phyloP scores from a whole-genome alignment of 2,113 vertebrate genomes.

The Diadophis punctatus region DNA sequence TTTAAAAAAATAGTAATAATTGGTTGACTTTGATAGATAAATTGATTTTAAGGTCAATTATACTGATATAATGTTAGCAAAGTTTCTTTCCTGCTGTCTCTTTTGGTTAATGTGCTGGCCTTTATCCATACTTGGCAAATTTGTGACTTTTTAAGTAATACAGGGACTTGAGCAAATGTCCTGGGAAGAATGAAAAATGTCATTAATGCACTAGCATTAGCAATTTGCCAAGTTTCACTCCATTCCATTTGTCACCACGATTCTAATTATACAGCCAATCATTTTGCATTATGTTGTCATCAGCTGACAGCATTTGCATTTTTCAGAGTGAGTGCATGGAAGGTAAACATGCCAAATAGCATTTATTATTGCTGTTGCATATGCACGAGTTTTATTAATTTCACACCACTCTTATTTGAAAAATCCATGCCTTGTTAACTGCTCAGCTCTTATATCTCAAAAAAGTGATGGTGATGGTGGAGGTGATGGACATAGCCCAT shows the following conservation, averaged over 20 bases:
- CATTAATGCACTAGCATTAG: background rate
- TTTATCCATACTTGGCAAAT: background rate
- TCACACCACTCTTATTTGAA: background rate
- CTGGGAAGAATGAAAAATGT: background rate
- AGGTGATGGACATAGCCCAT: background rate
- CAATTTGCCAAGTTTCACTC: too few relatives aligned
- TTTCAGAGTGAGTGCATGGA: background rate
- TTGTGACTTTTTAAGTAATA: slow-evolving; percentile 3
- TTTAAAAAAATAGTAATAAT: background rate
- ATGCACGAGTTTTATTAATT: too few relatives aligned
- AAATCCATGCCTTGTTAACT: background rate
- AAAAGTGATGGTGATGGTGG: background rate
- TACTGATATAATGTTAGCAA: slow-evolving; percentile 4
- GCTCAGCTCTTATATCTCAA: background rate
- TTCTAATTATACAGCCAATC: background rate
- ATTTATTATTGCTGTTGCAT: background rate
- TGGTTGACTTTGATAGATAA: slow-evolving; percentile 15
- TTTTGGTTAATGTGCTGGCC: background rate
- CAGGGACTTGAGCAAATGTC: background rate
- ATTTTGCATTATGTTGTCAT: background rate
- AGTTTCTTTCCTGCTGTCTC: background rate
- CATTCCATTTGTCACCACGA: background rate
- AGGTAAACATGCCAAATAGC: background rate
- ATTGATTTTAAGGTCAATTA: slow-evolving; percentile 7
- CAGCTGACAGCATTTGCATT: background rate